Percentiles rank a stretch among this genome's conserved stretches.
phyloP scores from a whole-genome alignment of 2,888 invertebrate species.

The Linnaemya tessellans region DNA sequence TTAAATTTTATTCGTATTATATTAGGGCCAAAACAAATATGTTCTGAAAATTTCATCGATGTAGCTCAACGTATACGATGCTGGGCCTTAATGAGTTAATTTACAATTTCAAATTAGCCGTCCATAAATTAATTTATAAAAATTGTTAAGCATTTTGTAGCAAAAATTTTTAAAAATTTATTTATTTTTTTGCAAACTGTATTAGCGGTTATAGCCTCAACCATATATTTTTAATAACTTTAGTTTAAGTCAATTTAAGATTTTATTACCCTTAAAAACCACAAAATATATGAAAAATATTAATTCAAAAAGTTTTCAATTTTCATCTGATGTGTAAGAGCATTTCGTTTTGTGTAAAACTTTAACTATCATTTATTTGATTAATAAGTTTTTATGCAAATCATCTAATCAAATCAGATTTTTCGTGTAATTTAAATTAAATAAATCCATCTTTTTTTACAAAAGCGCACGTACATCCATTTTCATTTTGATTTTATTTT shows the following conservation, averaged over 20 bases:
- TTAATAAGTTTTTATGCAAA: constrained; percentile 57
- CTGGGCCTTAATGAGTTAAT: too few relatives aligned
- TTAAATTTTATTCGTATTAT: too few relatives aligned
- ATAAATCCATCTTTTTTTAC: constrained; percentile 57
- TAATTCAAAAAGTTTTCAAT: constrained; percentile 24
- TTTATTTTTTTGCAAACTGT: neutral
- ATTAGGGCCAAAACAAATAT: too few relatives aligned
- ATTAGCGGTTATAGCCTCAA: neutral
- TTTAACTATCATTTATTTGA: constrained; percentile 48
- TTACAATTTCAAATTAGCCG: too few relatives aligned
- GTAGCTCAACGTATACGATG: too few relatives aligned
- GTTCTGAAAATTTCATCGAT: too few relatives aligned
- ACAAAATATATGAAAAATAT: neutral
- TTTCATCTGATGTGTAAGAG: constrained; percentile 15
- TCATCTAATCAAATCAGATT: constrained; percentile 62
- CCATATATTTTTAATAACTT: neutral
- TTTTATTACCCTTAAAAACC: constrained; percentile 22
- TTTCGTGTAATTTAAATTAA: constrained; percentile 60
- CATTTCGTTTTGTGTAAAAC: neutral
- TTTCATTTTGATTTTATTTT: neutral
- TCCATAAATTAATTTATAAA: too few relatives aligned
- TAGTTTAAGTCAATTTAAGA: constrained; percentile 18
- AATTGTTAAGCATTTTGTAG: neutral
- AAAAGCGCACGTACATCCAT: neutral
- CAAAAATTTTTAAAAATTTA: neutral